Evolutionary conservation across 1,140 invertebrate genomes (phyloP).

Genomic region (Subanguina moxae): DNA sequence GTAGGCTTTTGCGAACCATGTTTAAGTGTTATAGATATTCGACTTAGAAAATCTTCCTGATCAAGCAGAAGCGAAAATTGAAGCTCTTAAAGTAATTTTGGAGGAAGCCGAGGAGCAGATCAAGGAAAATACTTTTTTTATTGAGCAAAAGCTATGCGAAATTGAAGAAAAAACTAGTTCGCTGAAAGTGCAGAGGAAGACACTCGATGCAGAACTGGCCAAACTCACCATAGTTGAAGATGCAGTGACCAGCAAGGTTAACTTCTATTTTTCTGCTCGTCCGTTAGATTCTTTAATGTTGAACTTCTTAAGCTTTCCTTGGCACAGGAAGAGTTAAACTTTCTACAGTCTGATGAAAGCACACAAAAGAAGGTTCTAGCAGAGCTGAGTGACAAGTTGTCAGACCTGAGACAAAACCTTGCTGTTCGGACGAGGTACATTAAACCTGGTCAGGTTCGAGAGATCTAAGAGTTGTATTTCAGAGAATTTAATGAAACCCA

Average conservation of each 20-base stretch:
- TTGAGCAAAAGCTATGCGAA: not conserved
- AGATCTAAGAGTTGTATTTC: slow-evolving; percentile 18
- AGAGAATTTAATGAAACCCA: slow-evolving; percentile 26
- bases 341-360: slow-evolving; percentile 34
- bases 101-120: slow-evolving; percentile 31
- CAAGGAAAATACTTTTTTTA: not conserved
- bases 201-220: slow-evolving; percentile 29
- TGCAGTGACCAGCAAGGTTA: slow-evolving; percentile 16
- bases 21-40: too few relatives aligned
- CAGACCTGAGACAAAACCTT: slow-evolving; percentile 53
- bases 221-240: slow-evolving; percentile 20
- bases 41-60: slow-evolving; percentile 14
- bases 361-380: slow-evolving; percentile 16
- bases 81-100: slow-evolving; percentile 10
- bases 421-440: slow-evolving; percentile 60
- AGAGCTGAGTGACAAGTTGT: slow-evolving; percentile 22
- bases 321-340: slow-evolving; percentile 28
- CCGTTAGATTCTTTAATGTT: not conserved
- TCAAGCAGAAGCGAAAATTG: slow-evolving; percentile 23
- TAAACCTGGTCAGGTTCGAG: not conserved
- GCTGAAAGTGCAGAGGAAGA: slow-evolving; percentile 4
- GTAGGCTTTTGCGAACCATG: too few relatives aligned
- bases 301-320: slow-evolving; percentile 16
- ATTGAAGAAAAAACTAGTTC: slow-evolving; percentile 3
- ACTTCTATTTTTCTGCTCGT: not conserved